Conservation (phyloP, 2,797 vertebrate species). For the Hydrophis major region DNA sequence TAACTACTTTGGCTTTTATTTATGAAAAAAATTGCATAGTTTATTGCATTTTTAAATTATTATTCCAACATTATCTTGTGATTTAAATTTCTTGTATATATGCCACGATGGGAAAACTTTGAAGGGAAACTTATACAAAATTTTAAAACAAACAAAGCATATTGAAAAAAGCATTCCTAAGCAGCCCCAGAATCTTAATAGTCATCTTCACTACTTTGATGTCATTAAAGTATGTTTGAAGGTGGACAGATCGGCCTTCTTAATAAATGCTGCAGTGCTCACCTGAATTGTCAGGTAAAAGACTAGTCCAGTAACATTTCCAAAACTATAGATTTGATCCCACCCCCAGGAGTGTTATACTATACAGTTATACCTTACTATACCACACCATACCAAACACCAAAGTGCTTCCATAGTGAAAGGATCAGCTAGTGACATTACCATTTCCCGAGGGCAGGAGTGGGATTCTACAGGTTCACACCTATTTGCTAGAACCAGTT, state of each 20-base stretch:
- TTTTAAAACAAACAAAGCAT: neutral
- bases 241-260: neutral
- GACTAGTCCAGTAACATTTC: neutral
- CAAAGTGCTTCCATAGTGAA: neutral
- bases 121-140: neutral
- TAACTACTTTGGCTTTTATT: neutral
- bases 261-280: neutral
- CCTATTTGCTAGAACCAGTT: too few species aligned
- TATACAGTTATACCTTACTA: neutral
- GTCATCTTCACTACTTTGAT: neutral
- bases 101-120: neutral
- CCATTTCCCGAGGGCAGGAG: neutral
- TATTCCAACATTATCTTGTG: neutral
- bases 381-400: neutral
- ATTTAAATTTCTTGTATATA: neutral
- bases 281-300: neutral
- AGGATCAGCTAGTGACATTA: neutral
- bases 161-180: neutral
- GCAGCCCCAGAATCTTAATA: neutral
- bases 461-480: too few species aligned
- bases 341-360: neutral
- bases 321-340: neutral
- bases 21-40: neutral
- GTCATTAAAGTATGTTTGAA: neutral
- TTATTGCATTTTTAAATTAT: neutral